phyloP scores from a whole-genome alignment of 2,888 invertebrate species.

The Trissoscelio sp. region DNA sequence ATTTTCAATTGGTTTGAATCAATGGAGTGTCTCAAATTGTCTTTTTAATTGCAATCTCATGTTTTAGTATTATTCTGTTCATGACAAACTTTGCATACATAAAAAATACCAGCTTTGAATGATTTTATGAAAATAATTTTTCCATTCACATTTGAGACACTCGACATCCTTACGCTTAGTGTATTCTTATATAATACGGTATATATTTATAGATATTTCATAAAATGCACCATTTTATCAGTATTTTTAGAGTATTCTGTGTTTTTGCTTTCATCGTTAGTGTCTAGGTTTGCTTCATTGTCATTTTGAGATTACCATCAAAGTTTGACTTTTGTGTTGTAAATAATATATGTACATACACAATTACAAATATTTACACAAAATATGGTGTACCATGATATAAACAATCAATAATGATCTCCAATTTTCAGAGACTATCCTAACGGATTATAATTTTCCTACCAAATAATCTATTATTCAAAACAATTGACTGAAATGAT shows the following conservation, averaged over 20 bases:
- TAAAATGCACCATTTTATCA: constrained; percentile 70
- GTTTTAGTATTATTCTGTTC: constrained; percentile 13
- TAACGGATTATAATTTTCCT: too few species aligned
- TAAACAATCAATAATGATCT: too few species aligned
- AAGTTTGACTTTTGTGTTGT: constrained; percentile 1
- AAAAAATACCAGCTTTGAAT: constrained; percentile 55
- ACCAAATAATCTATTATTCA: too few species aligned
- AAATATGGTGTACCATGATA: background rate
- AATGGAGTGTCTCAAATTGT: constrained; percentile 51
- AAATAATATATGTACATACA: constrained; percentile 24
- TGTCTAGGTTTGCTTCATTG: constrained; percentile 58
- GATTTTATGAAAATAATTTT: constrained; percentile 55
- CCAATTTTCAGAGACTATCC: too few species aligned
- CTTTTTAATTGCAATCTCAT: constrained; percentile 14
- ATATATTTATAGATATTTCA: constrained; percentile 64
- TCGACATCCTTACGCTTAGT: constrained; percentile 34
- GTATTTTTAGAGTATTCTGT: constrained; percentile 63
- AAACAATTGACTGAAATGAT: too few species aligned
- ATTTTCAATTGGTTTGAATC: constrained; percentile 24
- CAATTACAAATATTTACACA: constrained; percentile 41
- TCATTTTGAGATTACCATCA: constrained; percentile 57
- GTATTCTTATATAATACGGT: constrained; percentile 53
- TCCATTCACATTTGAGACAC: constrained; percentile 55
- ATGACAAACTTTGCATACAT: background rate
- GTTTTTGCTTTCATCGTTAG: constrained; percentile 62